Percentiles rank a stretch among this genome's conserved stretches.
Evolutionary conservation across 2,113 vertebrate genomes (phyloP).

Genomic region (Clarias magur): DNA sequence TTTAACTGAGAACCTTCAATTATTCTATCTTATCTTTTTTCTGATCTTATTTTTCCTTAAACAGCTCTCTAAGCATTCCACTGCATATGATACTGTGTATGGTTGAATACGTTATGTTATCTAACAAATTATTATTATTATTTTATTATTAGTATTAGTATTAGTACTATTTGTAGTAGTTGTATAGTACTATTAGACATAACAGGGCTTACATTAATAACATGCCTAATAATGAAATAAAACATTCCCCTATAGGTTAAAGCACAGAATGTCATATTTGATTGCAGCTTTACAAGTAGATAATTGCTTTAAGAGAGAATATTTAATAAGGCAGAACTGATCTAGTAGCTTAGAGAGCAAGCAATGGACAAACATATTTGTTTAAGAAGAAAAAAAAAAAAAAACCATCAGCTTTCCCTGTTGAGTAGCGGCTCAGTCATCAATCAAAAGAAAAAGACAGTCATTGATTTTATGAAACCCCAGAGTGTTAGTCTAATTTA

Average conservation of each 20-base stretch:
- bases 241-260: not conserved
- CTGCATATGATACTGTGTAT: no score
- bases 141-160: not conserved
- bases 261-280: not conserved
- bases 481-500: slow-evolving; percentile 39
- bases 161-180: no score
- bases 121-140: not conserved
- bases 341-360: slow-evolving; percentile 15
- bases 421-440: slow-evolving; percentile 25
- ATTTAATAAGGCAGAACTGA: not conserved
- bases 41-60: no score
- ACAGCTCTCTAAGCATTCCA: no score
- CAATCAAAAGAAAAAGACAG: slow-evolving; percentile 33
- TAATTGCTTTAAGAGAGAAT: slow-evolving; percentile 34
- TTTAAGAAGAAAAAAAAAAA: slow-evolving; percentile 25
- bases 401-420: slow-evolving; percentile 13
- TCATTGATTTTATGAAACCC: slow-evolving; percentile 45
- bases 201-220: not conserved
- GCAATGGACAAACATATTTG: not conserved
- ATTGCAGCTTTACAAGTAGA: not conserved
- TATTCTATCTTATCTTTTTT: not conserved
- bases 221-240: not conserved
- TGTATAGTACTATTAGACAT: no score
- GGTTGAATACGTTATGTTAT: not conserved
- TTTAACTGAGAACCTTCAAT: not conserved